Evolutionary conservation across 2,888 invertebrate species (phyloP).

Genomic region (Lottia gigantea): DNA sequence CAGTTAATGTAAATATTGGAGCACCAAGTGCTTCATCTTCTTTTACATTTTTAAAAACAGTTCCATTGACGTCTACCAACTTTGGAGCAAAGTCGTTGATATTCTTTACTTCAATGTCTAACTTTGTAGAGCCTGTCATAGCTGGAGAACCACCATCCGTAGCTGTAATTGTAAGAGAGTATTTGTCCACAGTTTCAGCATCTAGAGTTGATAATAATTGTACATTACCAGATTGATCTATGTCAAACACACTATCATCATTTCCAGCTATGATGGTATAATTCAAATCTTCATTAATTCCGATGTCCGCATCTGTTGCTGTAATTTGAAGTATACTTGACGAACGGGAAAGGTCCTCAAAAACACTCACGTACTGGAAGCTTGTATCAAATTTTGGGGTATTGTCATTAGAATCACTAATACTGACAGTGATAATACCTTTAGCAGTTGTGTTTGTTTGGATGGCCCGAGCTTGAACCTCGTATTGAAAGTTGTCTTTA

Average conservation of each 20-base stretch:
- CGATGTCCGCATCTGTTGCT: slow-evolving; percentile 47
- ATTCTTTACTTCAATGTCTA: slow-evolving; percentile 20
- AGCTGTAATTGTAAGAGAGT: slow-evolving; percentile 33
- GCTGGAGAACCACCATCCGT: slow-evolving; percentile 42
- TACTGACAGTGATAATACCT: slow-evolving; percentile 32
- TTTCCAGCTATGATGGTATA: slow-evolving; percentile 40
- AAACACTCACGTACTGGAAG: slow-evolving; percentile 32
- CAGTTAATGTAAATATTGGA: background rate
- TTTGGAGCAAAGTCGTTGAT: background rate
- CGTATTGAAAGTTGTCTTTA: slow-evolving; percentile 27
- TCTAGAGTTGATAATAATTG: slow-evolving; percentile 31
- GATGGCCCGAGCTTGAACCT: slow-evolving; percentile 32
- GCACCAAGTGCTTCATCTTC: background rate
- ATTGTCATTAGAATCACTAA: slow-evolving; percentile 51
- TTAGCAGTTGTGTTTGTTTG: slow-evolving; percentile 29
- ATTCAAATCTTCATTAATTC: slow-evolving; percentile 40
- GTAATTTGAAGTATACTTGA: slow-evolving; percentile 31
- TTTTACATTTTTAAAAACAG: background rate
- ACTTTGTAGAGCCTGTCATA: slow-evolving; percentile 34
- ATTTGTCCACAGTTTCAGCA: slow-evolving; percentile 21
- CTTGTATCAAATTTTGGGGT: slow-evolving; percentile 37
- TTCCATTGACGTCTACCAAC: background rate
- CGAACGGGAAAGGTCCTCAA: slow-evolving; percentile 34
- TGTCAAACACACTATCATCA: slow-evolving; percentile 34
- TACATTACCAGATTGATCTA: slow-evolving; percentile 34